These are phyloP conservation scores for Epistrophella euchroma DNA, from an alignment of 2,888 invertebrate species.

Conservation along the genomic window DNA sequence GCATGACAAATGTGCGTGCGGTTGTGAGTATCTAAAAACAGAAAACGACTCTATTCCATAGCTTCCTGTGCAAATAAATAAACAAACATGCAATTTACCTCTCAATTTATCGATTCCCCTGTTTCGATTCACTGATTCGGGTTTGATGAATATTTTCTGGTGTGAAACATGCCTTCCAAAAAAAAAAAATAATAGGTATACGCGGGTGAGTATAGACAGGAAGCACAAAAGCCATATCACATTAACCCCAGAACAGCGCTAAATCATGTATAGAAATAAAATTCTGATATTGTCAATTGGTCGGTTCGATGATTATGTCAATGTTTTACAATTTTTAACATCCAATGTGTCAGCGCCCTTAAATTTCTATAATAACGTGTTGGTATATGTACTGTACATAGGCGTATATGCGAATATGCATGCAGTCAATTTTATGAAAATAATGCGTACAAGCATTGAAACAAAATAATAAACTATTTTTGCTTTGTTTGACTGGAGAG, in stretches of 20 bases:
- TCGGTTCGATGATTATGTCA: constrained; percentile 61
- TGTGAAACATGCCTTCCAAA: constrained; percentile 23
- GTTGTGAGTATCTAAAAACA: constrained; percentile 23
- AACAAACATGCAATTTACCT: constrained; percentile 57
- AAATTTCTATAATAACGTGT: background rate
- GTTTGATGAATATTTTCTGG: constrained; percentile 27
- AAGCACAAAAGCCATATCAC: constrained; percentile 11
- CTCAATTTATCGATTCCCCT: constrained; percentile 54
- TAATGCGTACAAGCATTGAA: constrained; percentile 4
- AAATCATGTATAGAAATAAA: constrained; percentile 15
- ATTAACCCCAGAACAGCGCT: constrained; percentile 23
- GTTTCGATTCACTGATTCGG: constrained; percentile 50
- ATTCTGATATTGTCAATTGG: constrained; percentile 61
- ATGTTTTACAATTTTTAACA: constrained; percentile 36
- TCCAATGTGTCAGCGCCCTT: constrained; percentile 29
- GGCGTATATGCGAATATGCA: background rate
- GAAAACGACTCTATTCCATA: constrained; percentile 41
- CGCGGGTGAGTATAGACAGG: constrained; percentile 1
- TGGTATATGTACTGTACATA: background rate
- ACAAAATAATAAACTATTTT: constrained; percentile 67
- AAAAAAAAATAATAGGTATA: background rate
- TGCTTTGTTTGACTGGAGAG: constrained; percentile 40
- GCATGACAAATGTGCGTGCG: constrained; percentile 32
- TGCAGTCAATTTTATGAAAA: background rate
- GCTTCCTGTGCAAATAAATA: constrained; percentile 52